Evolutionary conservation across 2,113 vertebrate genomes (phyloP), one percentile per base, ranked within the genome.

Genomic region (Heptranchias perlo): DNA sequence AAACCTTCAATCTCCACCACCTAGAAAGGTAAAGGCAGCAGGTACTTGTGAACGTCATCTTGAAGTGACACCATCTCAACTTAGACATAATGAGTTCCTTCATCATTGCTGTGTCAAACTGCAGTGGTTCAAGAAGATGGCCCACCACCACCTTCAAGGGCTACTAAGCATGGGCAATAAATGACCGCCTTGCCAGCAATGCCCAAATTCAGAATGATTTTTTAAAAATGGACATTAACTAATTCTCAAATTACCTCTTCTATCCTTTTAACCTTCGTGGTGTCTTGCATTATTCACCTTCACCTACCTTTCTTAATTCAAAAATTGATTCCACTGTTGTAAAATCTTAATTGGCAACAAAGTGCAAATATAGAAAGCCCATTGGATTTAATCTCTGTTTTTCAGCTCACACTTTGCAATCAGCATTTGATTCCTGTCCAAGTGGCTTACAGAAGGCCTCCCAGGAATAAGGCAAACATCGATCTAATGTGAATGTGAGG

Each of bases 381-480:
- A 73, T 35, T 69, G 94, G 64, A 67, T 69, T 95, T 95, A 52
- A 69, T 69, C 73, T 73, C 94, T 52, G 94, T 47, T 67, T 69
- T 52, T 95, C 44, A 95, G 13, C 25, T 67, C 89, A 69, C 65
- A 73, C 28, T 52, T 47, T 95, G 23, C 23, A 95, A 69, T 35
- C 39, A 69, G 28, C 44, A 52, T 67, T 69, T 95, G 94, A 69
- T 69, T 95, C 11, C 25, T 95, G 44, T 69, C 64, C 65, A 69
- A 73, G 31, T 69, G 65, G 44, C 52, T 73, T n/a, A n/a, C n/a
- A n/a, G n/a, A n/a, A 52, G 47, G 39, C 10, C 65, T 69, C 94
- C 94, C 94, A 73, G 94, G 94, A 69, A 25, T 28, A 69, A n/a
- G 28, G 18, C 25, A 69, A 95, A 52, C 94, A 95, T 52, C 11